Evolutionary conservation across 2,113 vertebrate species (phyloP).

Genomic region (Grammomys surdaster): DNA sequence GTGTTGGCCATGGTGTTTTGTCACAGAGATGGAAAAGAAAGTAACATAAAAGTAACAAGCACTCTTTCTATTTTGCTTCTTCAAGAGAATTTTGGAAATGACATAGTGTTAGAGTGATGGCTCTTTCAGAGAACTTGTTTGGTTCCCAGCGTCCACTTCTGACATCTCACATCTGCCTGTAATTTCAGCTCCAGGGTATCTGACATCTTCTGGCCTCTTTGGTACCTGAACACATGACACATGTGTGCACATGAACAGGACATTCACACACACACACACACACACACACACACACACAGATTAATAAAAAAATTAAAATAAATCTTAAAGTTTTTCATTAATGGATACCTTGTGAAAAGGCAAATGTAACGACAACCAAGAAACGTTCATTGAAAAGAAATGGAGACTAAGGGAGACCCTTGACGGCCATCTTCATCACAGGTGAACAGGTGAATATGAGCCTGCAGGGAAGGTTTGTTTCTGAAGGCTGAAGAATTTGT

Average conservation of each 20-base stretch:
- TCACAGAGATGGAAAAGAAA: background rate
- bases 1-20: background rate
- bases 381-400: slow-evolving; percentile 2
- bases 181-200: background rate
- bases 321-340: slow-evolving; percentile 21
- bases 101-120: no score
- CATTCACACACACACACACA: background rate
- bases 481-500: background rate
- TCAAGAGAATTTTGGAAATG: slow-evolving; percentile 5
- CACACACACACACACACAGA: background rate
- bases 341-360: slow-evolving; percentile 2
- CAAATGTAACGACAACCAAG: slow-evolving; percentile 25
- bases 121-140: background rate
- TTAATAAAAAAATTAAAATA: background rate
- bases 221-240: background rate
- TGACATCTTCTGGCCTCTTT: background rate
- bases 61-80: slow-evolving; percentile 20
- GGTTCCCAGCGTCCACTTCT: background rate
- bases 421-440: background rate
- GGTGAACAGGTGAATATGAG: background rate
- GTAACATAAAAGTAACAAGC: slow-evolving; percentile 18
- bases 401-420: background rate
- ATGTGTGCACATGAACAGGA: background rate
- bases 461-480: background rate
- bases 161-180: background rate